Evolutionary conservation across 2,888 invertebrate species (phyloP).

Genomic region (Unio delphinus): DNA sequence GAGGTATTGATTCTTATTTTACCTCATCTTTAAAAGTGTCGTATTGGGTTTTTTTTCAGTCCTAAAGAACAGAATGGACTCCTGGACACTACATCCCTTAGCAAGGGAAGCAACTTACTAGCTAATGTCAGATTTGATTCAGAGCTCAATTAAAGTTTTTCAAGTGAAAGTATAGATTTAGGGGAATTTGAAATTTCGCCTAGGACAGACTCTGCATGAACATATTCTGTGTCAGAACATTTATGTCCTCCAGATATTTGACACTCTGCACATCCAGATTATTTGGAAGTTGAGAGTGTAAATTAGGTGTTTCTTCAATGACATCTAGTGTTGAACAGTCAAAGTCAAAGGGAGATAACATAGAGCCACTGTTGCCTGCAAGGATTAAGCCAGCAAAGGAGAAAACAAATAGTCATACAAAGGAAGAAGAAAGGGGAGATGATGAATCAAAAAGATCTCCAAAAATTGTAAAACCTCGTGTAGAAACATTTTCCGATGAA

Average conservation of each 20-base stretch:
- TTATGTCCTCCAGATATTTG: constrained; percentile 21
- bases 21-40: no score
- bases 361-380: constrained; percentile 77
- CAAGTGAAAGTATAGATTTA: constrained; percentile 43
- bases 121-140: constrained; percentile 65
- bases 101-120: constrained; percentile 42
- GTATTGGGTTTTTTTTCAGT: no score
- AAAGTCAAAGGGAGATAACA: constrained; percentile 8
- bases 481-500: no score
- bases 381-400: constrained; percentile 78
- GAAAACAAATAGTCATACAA: constrained; percentile 78
- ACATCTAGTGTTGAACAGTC: constrained; percentile 12
- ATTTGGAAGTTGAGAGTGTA: constrained; percentile 54
- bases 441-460: constrained; percentile 25
- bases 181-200: constrained; percentile 43
- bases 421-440: constrained; percentile 80
- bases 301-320: constrained; percentile 26
- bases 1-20: no score
- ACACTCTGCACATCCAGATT: constrained; percentile 43
- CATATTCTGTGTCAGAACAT: constrained; percentile 14
- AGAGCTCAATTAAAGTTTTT: constrained; percentile 51
- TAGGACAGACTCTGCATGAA: constrained; percentile 15
- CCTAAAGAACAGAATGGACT: no score
- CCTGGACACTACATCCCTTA: neutral
- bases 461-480: no score